These are phyloP conservation scores for Conopomorpha cramerella DNA, from an alignment of 1,140 invertebrate species.

Conservation along the genomic window DNA sequence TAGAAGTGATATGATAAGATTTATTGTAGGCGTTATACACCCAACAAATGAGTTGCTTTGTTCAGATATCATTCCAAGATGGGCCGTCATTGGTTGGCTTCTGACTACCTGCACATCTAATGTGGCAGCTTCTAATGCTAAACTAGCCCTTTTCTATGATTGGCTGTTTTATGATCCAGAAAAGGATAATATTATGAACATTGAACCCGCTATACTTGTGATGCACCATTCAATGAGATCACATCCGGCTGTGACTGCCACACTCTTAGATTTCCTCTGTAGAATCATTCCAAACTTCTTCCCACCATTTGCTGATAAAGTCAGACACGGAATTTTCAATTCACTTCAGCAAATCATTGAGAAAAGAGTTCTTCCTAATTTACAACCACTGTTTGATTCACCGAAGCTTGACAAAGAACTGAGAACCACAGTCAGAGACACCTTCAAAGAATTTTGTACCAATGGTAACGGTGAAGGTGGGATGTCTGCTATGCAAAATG, in stretches of 20 bases:
- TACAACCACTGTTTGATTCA: constrained; percentile 92
- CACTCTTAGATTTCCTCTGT: constrained; percentile 93
- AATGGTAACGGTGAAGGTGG: constrained; percentile 56
- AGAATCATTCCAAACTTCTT: constrained; percentile 94
- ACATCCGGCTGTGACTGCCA: constrained; percentile 93
- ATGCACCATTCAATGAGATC: constrained; percentile 97
- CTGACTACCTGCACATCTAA: constrained; percentile 94
- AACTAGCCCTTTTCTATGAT: constrained; percentile 95
- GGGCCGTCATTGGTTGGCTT: constrained; percentile 98
- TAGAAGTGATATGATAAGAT: constrained; percentile 94
- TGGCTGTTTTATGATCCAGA: constrained; percentile 96
- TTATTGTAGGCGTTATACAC: constrained; percentile 97
- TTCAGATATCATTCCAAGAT: constrained; percentile 97
- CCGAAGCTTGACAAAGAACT: constrained; percentile 90
- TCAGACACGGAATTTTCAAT: constrained; percentile 87
- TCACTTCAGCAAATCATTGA: constrained; percentile 93
- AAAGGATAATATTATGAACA: constrained; percentile 99
- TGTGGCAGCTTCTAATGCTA: constrained; percentile 93
- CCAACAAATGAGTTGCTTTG: constrained; percentile 96
- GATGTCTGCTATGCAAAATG: constrained; percentile 45
- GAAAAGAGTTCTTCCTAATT: constrained; percentile 87
- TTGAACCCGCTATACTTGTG: constrained; percentile 97
- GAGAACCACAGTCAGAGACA: constrained; percentile 82
- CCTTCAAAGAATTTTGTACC: constrained; percentile 89
- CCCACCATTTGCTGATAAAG: constrained; percentile 81